Percentiles rank a stretch among this genome's conserved stretches.
Conservation (phyloP, 2,797 vertebrate species). For the Picus viridis region DNA sequence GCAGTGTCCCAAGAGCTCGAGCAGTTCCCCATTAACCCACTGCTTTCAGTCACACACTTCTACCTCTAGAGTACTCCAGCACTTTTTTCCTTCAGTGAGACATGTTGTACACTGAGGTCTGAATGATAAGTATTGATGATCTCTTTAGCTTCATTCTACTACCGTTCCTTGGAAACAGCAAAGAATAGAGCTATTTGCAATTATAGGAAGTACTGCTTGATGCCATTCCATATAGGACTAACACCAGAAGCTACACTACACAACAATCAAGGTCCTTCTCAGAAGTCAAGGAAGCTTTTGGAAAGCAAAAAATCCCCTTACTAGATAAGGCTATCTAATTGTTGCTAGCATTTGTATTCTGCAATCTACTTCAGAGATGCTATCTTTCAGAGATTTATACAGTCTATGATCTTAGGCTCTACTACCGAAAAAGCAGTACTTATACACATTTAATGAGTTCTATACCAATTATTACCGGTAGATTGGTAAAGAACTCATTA, state of each 20-base stretch:
- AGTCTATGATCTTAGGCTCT: background rate
- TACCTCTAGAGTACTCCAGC: background rate
- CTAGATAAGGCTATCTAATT: background rate
- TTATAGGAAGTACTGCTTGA: background rate
- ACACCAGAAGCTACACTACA: background rate
- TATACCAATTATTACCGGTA: background rate
- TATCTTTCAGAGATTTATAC: background rate
- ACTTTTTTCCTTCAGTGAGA: background rate
- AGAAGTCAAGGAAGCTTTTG: background rate
- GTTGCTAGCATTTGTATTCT: background rate
- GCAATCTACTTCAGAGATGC: background rate
- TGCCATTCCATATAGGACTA: background rate
- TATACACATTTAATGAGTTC: background rate
- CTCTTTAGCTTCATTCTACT: constrained; percentile 13
- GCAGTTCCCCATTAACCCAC: background rate
- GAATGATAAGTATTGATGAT: background rate
- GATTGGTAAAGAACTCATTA: background rate
- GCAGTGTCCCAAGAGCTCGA: background rate
- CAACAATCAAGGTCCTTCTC: background rate
- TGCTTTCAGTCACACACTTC: background rate
- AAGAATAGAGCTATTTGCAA: background rate
- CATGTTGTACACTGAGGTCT: background rate
- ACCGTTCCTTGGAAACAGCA: background rate
- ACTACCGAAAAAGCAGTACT: background rate
- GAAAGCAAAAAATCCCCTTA: background rate